phyloP scores from a whole-genome alignment of 2,888 invertebrate genomes.

The Chalcis sispes region DNA sequence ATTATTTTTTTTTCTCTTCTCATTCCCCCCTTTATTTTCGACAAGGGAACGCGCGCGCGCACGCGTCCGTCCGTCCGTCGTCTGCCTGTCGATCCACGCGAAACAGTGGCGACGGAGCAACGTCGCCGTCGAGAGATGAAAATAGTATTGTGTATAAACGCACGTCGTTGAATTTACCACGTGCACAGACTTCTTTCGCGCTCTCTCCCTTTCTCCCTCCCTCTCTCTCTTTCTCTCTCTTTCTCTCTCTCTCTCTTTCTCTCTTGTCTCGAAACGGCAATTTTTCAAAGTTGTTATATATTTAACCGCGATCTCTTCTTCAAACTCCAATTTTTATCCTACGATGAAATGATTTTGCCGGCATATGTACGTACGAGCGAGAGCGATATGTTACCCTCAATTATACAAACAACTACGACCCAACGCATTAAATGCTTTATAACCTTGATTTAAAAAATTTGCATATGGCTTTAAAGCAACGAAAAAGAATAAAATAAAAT shows the following conservation, averaged over 20 bases:
- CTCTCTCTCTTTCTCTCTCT: too few species aligned
- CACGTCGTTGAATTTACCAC: conserved; percentile 6
- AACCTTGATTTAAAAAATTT: too few species aligned
- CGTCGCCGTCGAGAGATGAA: conserved; percentile 38
- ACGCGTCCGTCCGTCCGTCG: not conserved
- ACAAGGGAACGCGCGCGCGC: conserved; percentile 38
- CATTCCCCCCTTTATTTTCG: conserved; percentile 51
- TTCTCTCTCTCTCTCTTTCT: too few species aligned
- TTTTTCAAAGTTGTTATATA: conserved; percentile 52
- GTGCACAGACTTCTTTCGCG: too few species aligned
- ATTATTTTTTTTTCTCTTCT: conserved; percentile 46
- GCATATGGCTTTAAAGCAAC: too few species aligned
- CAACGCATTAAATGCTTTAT: too few species aligned
- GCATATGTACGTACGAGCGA: too few species aligned
- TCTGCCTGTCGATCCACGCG: conserved; percentile 43
- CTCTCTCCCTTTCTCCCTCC: too few species aligned
- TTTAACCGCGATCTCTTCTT: conserved; percentile 43
- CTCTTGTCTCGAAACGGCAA: conserved; percentile 57
- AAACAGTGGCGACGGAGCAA: not conserved
- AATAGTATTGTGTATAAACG: conserved; percentile 48
- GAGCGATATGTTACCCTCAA: too few species aligned
- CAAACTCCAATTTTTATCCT: conserved; percentile 36
- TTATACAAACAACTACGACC: too few species aligned
- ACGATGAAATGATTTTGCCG: too few species aligned
- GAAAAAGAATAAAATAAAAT: too few species aligned